A percentile compares a stretch with the other conserved stretches of the same genome.
phyloP scores from a whole-genome alignment of 2,113 vertebrate genomes.

The Vireo altiloquus region DNA sequence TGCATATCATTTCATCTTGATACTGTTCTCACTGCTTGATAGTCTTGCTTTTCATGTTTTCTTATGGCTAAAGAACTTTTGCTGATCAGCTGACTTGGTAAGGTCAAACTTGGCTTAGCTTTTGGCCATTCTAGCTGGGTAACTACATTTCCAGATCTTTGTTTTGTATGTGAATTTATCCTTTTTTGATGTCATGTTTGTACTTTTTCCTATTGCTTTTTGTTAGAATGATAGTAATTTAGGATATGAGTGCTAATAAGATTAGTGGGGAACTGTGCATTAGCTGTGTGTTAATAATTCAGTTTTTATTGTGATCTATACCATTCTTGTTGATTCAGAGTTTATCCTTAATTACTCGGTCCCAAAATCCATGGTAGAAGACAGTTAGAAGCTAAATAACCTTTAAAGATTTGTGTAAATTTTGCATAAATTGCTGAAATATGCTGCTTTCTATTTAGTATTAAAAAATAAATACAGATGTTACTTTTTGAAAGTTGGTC shows the following conservation, averaged over 20 bases:
- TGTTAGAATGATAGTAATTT: background rate
- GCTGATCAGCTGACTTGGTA: background rate
- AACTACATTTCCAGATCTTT: background rate
- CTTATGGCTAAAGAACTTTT: background rate
- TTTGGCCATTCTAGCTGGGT: background rate
- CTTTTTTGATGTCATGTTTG: background rate
- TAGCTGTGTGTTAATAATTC: background rate
- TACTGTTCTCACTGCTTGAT: background rate
- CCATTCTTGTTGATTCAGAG: background rate
- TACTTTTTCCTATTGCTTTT: background rate
- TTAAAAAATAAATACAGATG: background rate
- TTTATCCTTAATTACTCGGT: background rate
- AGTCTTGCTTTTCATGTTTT: conserved; percentile 3
- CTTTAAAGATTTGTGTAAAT: background rate
- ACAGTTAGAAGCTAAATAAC: background rate
- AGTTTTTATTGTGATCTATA: background rate
- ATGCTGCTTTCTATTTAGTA: background rate
- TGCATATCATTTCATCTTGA: background rate
- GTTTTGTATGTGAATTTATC: background rate
- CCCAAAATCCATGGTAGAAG: background rate
- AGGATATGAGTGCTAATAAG: background rate
- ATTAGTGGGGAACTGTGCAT: background rate
- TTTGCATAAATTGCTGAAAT: background rate
- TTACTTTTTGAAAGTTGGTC: background rate
- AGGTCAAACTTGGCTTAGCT: background rate